A percentile compares a stretch with the other conserved stretches of the same genome.
These are phyloP conservation scores for Tangara arthus DNA, from an alignment of 2,797 vertebrate genomes.

Conservation along the genomic window DNA sequence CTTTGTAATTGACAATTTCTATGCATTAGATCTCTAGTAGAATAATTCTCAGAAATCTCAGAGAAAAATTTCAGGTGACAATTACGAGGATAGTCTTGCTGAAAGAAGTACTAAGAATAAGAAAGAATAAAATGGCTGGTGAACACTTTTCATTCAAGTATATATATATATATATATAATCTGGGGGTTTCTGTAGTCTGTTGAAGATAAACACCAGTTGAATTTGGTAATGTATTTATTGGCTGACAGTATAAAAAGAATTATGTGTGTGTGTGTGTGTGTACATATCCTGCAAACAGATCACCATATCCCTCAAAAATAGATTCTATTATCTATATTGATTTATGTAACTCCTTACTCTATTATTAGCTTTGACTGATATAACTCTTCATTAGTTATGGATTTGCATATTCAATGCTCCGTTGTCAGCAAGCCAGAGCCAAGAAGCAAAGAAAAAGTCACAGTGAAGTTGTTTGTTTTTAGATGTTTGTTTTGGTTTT, in stretches of 20 bases:
- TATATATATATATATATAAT: background rate
- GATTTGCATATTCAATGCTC: conserved; percentile 20
- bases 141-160: background rate
- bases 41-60: background rate
- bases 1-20: background rate
- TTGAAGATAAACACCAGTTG: background rate
- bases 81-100: background rate
- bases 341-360: conserved; percentile 28
- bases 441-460: conserved; percentile 27
- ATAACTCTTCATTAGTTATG: conserved; percentile 14
- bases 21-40: background rate
- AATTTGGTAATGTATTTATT: background rate
- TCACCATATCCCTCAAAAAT: background rate
- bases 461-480: background rate
- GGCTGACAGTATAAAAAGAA: background rate
- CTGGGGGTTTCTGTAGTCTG: background rate
- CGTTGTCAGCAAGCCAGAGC: background rate
- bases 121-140: background rate
- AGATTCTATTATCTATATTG: conserved; percentile 27
- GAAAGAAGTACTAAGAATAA: background rate
- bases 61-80: background rate
- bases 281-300: background rate
- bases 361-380: conserved; percentile 17
- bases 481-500: background rate
- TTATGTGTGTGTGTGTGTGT: background rate